Conservation (phyloP, 2,797 vertebrate species). For the Amphiprion clarkii region DNA sequence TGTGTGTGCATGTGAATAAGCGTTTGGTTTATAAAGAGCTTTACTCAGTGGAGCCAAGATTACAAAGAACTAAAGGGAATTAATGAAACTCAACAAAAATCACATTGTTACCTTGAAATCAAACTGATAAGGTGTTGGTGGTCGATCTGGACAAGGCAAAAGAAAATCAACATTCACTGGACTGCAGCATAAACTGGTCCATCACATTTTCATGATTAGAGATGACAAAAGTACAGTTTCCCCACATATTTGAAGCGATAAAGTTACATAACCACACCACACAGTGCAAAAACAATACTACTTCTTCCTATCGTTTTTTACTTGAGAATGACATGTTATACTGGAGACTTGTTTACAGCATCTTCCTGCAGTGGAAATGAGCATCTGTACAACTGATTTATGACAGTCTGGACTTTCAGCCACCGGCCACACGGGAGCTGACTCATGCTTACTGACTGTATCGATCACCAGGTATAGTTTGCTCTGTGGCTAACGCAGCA, state of each 20-base stretch:
- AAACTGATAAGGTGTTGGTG: slow-evolving; percentile 24
- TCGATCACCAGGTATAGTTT: not conserved
- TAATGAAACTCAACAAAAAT: slow-evolving; percentile 60
- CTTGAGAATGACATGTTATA: slow-evolving; percentile 15
- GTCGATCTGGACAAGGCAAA: not conserved
- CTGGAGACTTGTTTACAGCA: slow-evolving; percentile 20
- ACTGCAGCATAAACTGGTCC: no score
- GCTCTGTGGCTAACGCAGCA: not conserved
- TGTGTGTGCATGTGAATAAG: slow-evolving; percentile 48
- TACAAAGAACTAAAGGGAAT: slow-evolving; percentile 55
- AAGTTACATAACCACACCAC: not conserved
- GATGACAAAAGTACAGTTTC: no score
- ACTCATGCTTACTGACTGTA: slow-evolving; percentile 27
- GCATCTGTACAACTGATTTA: slow-evolving; percentile 39
- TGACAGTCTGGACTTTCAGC: slow-evolving; percentile 20
- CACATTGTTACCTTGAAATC: slow-evolving; percentile 55
- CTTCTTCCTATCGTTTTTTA: not conserved
- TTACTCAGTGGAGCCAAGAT: slow-evolving; percentile 55
- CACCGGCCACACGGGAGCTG: slow-evolving; percentile 6
- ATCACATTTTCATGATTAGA: no score
- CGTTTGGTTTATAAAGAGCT: slow-evolving; percentile 64
- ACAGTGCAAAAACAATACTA: not conserved
- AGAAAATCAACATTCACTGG: not conserved
- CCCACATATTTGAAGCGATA: no score
- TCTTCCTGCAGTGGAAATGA: slow-evolving; percentile 39